Evolutionary conservation across 2,113 vertebrate genomes (phyloP).

Genomic region (Phalacrocorax carbo): DNA sequence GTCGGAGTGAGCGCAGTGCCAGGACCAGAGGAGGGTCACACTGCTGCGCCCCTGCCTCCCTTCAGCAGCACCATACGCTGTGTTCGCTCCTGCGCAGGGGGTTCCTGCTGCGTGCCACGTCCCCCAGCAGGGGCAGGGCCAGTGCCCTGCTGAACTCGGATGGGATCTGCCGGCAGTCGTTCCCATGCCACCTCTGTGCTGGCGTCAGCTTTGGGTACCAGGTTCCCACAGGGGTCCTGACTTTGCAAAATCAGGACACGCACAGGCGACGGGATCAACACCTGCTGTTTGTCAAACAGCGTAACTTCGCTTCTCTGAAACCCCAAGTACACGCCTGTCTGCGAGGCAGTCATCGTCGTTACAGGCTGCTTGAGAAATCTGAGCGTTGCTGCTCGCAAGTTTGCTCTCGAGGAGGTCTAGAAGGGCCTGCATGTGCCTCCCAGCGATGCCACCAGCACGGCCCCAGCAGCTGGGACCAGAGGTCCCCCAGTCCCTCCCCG

Average conservation of each 20-base stretch:
- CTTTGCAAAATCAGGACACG: neutral
- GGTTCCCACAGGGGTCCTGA: too few relatives aligned
- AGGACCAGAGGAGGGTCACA: neutral
- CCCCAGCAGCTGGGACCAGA: neutral
- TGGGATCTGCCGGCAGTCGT: neutral
- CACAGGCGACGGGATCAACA: too few relatives aligned
- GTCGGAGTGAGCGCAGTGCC: neutral
- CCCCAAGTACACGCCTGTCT: neutral
- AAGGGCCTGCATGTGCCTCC: rapidly evolving
- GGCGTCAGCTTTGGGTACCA: neutral
- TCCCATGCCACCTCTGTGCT: neutral
- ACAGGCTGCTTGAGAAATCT: neutral
- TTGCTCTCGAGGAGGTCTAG: neutral
- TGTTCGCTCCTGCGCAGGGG: neutral
- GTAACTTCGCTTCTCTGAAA: neutral
- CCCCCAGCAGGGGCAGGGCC: neutral
- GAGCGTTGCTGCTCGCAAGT: neutral
- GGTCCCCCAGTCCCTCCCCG: neutral
- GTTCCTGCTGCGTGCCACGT: neutral
- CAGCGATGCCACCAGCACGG: neutral
- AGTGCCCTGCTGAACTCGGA: neutral
- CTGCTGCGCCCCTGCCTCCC: neutral
- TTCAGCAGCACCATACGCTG: neutral
- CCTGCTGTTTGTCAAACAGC: neutral
- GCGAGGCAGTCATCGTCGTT: rapidly evolving